Evolutionary conservation across 2,888 invertebrate species (phyloP).

Genomic region (Sarcophaga variegata): DNA sequence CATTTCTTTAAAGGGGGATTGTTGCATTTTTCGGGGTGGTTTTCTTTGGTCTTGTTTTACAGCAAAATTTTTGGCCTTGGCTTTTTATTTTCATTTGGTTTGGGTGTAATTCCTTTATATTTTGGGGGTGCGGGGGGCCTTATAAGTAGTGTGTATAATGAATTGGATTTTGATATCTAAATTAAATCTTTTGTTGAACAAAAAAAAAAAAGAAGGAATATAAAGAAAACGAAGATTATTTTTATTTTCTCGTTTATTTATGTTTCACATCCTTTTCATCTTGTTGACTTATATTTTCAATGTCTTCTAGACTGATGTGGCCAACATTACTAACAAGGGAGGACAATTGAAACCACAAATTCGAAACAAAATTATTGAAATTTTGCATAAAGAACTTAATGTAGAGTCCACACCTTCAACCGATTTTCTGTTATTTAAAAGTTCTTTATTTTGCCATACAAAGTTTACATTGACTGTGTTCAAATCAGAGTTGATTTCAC

Average conservation of each 20-base stretch:
- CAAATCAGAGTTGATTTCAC: too few relatives aligned
- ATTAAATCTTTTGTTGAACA: conserved; percentile 71
- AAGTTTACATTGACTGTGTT: too few relatives aligned
- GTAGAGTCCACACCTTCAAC: too few relatives aligned
- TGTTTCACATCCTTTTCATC: conserved; percentile 10
- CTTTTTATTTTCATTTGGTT: conserved; percentile 38
- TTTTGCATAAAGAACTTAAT: too few relatives aligned
- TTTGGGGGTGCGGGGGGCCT: conserved; percentile 25
- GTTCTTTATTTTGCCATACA: too few relatives aligned
- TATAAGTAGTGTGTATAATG: conserved; percentile 71
- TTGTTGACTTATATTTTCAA: conserved; percentile 24
- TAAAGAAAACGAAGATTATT: conserved; percentile 41
- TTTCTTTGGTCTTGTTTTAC: conserved; percentile 14
- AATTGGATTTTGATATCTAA: conserved; percentile 75
- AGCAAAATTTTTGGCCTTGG: conserved; percentile 51
- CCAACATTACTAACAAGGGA: not conserved
- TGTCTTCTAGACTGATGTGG: not conserved
- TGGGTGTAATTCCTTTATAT: conserved; percentile 15
- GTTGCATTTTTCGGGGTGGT: conserved; percentile 42
- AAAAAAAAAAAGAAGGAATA: not conserved
- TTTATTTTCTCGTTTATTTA: conserved; percentile 54
- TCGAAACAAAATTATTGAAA: too few relatives aligned
- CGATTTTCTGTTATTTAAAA: too few relatives aligned
- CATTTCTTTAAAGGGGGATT: conserved; percentile 17
- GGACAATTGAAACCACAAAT: not conserved